Conservation (phyloP, 1,140 invertebrate species). For the Drosophila malerkotliana region DNA sequence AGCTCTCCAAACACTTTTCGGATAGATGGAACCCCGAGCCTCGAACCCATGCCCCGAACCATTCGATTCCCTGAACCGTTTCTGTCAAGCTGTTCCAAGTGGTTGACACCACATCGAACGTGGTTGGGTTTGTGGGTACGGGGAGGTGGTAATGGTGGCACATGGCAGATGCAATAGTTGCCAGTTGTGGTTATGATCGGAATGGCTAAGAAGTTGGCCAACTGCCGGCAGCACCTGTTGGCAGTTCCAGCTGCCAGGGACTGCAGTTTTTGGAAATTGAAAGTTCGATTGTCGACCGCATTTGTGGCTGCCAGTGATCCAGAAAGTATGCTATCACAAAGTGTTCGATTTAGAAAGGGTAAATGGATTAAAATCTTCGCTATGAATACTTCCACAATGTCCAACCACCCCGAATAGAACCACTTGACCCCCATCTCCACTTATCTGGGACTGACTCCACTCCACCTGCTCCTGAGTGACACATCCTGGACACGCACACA, state of each 20-base stretch:
- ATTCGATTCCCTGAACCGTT: slow-evolving; percentile 28
- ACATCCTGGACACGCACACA: slow-evolving; percentile 57
- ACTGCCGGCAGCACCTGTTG: slow-evolving; percentile 47
- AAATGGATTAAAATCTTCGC: slow-evolving; percentile 4
- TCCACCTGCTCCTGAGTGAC: slow-evolving; percentile 69
- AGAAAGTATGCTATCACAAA: slow-evolving; percentile 28
- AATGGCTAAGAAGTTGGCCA: slow-evolving; percentile 38
- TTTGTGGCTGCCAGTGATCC: slow-evolving; percentile 5
- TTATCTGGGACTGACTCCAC: slow-evolving; percentile 31
- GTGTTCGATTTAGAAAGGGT: not conserved
- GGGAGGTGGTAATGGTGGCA: slow-evolving; percentile 16
- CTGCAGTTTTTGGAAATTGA: slow-evolving; percentile 41
- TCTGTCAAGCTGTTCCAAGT: slow-evolving; percentile 49
- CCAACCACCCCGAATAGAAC: too few relatives aligned
- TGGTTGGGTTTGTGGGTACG: slow-evolving; percentile 13
- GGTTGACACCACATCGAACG: slow-evolving; percentile 55
- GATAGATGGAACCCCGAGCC: not conserved
- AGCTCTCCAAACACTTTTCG: slow-evolving; percentile 61
- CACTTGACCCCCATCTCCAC: slow-evolving; percentile 5
- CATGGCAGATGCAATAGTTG: slow-evolving; percentile 38
- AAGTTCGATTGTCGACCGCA: slow-evolving; percentile 20
- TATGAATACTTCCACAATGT: not conserved
- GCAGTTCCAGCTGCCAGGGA: slow-evolving; percentile 4
- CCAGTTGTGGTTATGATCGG: slow-evolving; percentile 41
- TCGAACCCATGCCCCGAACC: not conserved